These are phyloP conservation scores for Bembecia ichneumoniformis DNA, from an alignment of 2,888 invertebrate species.

Conservation along the genomic window DNA sequence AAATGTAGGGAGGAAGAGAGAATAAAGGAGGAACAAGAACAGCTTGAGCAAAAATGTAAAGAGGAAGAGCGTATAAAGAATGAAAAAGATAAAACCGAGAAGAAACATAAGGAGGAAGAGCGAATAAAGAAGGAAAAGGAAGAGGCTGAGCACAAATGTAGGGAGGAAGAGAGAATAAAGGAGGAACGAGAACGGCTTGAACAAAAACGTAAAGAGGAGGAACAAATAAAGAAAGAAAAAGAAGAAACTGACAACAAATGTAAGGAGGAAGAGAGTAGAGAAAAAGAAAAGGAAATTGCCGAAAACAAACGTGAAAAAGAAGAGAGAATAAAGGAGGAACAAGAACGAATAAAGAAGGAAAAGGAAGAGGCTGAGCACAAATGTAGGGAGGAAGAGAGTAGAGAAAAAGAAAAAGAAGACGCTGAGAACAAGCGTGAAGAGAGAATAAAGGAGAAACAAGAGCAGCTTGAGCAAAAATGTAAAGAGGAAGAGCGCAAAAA, in stretches of 20 bases:
- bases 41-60: constrained; percentile 15
- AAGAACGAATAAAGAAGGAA: neutral
- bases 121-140: constrained; percentile 2
- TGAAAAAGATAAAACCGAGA: constrained; percentile 1
- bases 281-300: constrained; percentile 15
- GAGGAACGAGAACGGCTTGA: constrained; percentile 1
- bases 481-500: neutral
- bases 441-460: constrained; percentile 6
- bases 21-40: neutral
- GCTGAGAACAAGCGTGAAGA: neutral
- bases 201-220: neutral
- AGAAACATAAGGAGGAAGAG: constrained; percentile 3
- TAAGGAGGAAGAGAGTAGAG: neutral
- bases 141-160: constrained; percentile 2
- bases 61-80: constrained; percentile 2
- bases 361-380: neutral
- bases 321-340: constrained; percentile 5
- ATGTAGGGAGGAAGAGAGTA: constrained; percentile 2
- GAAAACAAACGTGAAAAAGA: constrained; percentile 6
- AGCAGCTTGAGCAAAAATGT: constrained; percentile 1
- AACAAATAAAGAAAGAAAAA: constrained; percentile 2
- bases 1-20: neutral
- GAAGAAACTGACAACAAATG: constrained; percentile 1
- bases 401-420: constrained; percentile 1
- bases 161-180: constrained; percentile 1